Conservation (phyloP, 2,113 vertebrate species). For the Pleuronectes platessa region DNA sequence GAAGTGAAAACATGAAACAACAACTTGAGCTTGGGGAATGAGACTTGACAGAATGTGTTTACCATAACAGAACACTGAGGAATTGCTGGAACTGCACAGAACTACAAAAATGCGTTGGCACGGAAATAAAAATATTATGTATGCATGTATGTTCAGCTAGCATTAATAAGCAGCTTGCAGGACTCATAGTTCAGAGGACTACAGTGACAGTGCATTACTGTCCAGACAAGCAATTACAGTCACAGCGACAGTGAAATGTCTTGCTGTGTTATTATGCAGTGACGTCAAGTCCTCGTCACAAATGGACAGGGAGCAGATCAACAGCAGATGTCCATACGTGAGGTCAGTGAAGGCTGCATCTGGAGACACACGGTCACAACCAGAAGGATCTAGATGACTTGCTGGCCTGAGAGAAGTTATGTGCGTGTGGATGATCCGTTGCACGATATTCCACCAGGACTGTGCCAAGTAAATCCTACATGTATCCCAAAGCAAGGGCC, state of each 20-base stretch:
- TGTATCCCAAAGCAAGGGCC: not conserved
- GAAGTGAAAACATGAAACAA: too few species aligned
- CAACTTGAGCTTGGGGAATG: too few species aligned
- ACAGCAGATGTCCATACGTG: not conserved
- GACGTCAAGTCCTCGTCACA: not conserved
- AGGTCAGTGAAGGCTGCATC: too few species aligned
- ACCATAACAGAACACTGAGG: too few species aligned
- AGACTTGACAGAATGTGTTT: too few species aligned
- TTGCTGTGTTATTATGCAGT: too few species aligned
- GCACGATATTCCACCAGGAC: not conserved
- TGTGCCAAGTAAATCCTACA: not conserved
- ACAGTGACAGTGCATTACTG: not conserved
- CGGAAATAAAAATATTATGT: too few species aligned
- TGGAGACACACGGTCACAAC: not conserved
- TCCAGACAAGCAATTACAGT: not conserved
- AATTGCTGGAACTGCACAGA: too few species aligned
- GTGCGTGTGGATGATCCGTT: not conserved
- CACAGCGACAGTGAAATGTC: not conserved
- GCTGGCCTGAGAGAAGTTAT: too few species aligned
- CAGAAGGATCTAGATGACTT: too few species aligned
- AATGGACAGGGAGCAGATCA: not conserved
- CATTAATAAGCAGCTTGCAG: not conserved
- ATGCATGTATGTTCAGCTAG: too few species aligned
- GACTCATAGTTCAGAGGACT: not conserved
- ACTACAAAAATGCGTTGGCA: too few species aligned